Base-by-base conservation (phyloP, 1,140 invertebrate genomes). In the Aphelenchoides fujianensis region DNA sequence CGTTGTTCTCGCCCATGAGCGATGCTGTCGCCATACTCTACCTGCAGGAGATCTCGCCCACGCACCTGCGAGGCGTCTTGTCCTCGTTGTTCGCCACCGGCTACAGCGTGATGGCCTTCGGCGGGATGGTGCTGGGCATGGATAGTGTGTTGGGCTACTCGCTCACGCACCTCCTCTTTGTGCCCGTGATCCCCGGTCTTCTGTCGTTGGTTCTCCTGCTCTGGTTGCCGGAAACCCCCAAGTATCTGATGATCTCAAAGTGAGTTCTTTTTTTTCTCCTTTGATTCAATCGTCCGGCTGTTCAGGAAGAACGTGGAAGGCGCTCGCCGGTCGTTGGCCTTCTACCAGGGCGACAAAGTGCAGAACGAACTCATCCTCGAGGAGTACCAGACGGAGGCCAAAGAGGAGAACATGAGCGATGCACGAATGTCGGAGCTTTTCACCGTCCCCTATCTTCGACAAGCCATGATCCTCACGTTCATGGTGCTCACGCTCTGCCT, bases 1-100 rank as follows among this genome's bases (percentile, higher is more conserved):
- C 80, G 31, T 71, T 82, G 53, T 84, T 84, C 54, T 82, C 80
- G 30, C 80, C 80, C 12, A 80, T 82, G 36, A 72, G 70, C 53
- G 80, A 82, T 67, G 79, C 80, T 31, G 82, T 79, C 1, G 57
- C 74, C n/a, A 76, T 82, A 36, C 52, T 82, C 7, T 12, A 66
- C 53, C 7, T 63, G 9, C 61, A 82, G 74, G 80, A 82, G 74
- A 79, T 81, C 37, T 74, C 80, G 1, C 83, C 80, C 32, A 73
- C 83, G 0, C 62, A 82, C 31, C 35, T 84, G 7, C 80, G 82
- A 30, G 80, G 80, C 35, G 63, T 72, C n/a, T 37, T 83, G 41
- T 73, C 74, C 35, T 84, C 78, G 12, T 59, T 82, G 1, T 74
- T 74, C 52, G 69, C 75, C n/a, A 83, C 74, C 35, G 80, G 81